Conservation (phyloP, 1,140 invertebrate species). For the Melitaea cinxia region DNA sequence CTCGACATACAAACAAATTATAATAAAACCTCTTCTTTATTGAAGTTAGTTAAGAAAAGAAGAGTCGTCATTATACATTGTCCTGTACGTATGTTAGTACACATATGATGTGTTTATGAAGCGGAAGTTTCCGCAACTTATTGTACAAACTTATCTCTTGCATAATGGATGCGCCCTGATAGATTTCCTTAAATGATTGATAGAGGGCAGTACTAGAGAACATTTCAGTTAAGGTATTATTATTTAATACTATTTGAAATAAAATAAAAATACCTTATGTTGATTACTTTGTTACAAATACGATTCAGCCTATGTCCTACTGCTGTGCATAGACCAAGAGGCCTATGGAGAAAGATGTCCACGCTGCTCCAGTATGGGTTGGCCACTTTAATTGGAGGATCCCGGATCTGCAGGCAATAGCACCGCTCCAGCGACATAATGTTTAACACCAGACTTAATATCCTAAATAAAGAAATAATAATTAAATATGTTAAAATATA, state of each 20-base stretch:
- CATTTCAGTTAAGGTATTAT: constrained; percentile 36
- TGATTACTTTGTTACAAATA: no score
- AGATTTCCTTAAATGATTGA: constrained; percentile 80
- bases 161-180: constrained; percentile 80
- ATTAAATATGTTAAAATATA: no score
- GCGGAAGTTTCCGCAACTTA: constrained; percentile 55
- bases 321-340: no score
- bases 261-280: neutral
- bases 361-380: no score
- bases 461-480: no score
- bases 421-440: no score
- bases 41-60: neutral
- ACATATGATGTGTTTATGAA: constrained; percentile 42
- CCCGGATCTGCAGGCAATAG: no score
- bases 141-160: constrained; percentile 76
- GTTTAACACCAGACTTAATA: no score
- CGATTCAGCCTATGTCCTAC: no score
- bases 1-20: no score
- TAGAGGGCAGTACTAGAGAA: constrained; percentile 52
- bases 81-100: neutral
- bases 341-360: no score
- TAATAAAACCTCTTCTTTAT: neutral
- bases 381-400: no score
- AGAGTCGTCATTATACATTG: neutral
- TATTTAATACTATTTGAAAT: constrained; percentile 1